Evolutionary conservation across 1,140 invertebrate genomes (phyloP).

Genomic region (Drosophila erecta): DNA sequence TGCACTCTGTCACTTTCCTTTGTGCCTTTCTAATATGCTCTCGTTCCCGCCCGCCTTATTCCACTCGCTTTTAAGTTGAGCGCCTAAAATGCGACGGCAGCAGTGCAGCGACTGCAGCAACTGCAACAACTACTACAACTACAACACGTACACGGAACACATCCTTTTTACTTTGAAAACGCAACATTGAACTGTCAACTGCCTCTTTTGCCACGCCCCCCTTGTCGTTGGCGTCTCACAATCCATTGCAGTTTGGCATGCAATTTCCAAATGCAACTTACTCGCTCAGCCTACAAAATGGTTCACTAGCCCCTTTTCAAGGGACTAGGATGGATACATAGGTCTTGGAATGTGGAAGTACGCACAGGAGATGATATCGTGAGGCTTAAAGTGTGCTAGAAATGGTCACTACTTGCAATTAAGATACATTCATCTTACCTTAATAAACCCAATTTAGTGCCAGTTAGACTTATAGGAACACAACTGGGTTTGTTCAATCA

Average conservation of each 20-base stretch:
- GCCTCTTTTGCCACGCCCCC: slow-evolving; percentile 2
- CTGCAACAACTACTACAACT: slow-evolving; percentile 7
- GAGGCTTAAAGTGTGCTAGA: no score
- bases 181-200: slow-evolving; percentile 82
- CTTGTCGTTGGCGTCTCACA: slow-evolving; percentile 22
- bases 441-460: no score
- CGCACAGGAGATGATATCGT: not conserved
- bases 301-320: not conserved
- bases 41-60: slow-evolving; percentile 14
- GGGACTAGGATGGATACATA: not conserved
- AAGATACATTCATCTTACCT: no score
- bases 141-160: slow-evolving; percentile 24
- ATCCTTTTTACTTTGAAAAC: slow-evolving; percentile 63
- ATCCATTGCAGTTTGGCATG: slow-evolving; percentile 72
- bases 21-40: slow-evolving; percentile 49
- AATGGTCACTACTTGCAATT: not conserved
- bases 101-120: slow-evolving; percentile 11
- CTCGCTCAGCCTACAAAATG: slow-evolving; percentile 21
- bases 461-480: no score
- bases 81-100: slow-evolving; percentile 62
- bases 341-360: not conserved
- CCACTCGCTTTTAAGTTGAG: slow-evolving; percentile 56
- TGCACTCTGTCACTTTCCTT: slow-evolving; percentile 55
- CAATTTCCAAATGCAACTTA: slow-evolving; percentile 70
- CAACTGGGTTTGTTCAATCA: no score